Evolutionary conservation across 2,888 invertebrate species (phyloP), one percentile per base, ranked within the genome.

Genomic region (Macropis europaea): DNA sequence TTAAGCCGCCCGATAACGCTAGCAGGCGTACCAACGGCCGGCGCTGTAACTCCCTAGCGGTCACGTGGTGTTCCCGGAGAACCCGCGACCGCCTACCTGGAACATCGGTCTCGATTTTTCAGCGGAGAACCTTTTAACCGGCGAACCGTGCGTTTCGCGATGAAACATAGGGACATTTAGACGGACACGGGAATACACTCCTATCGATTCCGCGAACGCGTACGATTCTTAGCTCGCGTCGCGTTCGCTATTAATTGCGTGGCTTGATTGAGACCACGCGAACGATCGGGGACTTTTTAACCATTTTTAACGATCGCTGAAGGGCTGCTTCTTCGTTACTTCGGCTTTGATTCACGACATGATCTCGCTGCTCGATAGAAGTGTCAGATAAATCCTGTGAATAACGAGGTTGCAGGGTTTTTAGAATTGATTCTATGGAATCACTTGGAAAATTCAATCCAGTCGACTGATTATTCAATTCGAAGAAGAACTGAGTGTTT

Each of bases 1-100:
- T 86, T 77, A 79, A 85, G 73, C 64, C 63, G 63, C 60, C 59
- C 60, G 86, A 86, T 86, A 86, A 85, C 68, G 68, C 76, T 62
- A 28, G 17, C 70, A 53, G 52, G 59, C 66, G 69, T 62, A 57
- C 80, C 69, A 68, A 60, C 73, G 32, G 34, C 59, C 71, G 59
- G 43, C 66, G 67, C 61, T 61, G 54, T 69, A 73, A 74, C 64
- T 74, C 70, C 73, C 69, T 71, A 76, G 75, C 28, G 68, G 48
- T 45, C 64, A 45, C 64, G 30, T 7, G 13, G 13, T 24, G 19
- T 30, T 40, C 38, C 15, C 11, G 50, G 19, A 45, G 61, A 68
- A 47, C 60, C 50, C 22, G 60, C 72, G 77, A 72, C 77, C 72
- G 77, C 78, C 77, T 80, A 77, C 75, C 69, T 71, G 59, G 77